phyloP scores from a whole-genome alignment of 2,797 vertebrate species.

The Lagodon rhomboides region DNA sequence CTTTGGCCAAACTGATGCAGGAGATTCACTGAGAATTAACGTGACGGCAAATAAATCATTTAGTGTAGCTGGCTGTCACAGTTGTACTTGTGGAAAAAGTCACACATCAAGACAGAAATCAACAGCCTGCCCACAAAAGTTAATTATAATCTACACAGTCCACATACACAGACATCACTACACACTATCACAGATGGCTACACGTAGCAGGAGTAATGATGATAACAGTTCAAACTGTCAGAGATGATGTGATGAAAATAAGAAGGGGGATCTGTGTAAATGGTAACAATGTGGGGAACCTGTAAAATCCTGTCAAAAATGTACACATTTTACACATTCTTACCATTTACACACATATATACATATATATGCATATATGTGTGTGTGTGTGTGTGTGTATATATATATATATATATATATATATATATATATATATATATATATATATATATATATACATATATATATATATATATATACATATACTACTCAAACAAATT shows the following conservation, averaged over 20 bases:
- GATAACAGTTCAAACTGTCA: background rate
- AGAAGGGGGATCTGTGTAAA: no score
- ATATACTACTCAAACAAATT: no score
- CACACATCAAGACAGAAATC: background rate
- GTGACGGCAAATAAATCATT: background rate
- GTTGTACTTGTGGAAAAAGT: conserved; percentile 29
- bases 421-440: no score
- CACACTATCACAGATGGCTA: conserved; percentile 21
- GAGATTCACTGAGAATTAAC: background rate
- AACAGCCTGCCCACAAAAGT: background rate
- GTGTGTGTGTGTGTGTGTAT: no score
- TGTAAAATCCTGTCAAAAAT: no score
- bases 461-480: no score
- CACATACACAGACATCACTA: conserved; percentile 40
- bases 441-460: no score
- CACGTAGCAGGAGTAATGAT: conserved; percentile 14
- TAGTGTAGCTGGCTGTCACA: background rate
- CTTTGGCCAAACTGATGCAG: background rate
- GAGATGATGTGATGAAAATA: background rate
- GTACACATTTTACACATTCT: no score
- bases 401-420: no score
- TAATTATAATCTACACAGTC: background rate
- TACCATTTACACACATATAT: no score
- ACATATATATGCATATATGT: no score
- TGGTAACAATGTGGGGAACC: no score